A percentile compares a stretch with the other conserved stretches of the same genome.
phyloP scores from a whole-genome alignment of 2,113 vertebrate genomes.

The Epinephelus fuscoguttatus region DNA sequence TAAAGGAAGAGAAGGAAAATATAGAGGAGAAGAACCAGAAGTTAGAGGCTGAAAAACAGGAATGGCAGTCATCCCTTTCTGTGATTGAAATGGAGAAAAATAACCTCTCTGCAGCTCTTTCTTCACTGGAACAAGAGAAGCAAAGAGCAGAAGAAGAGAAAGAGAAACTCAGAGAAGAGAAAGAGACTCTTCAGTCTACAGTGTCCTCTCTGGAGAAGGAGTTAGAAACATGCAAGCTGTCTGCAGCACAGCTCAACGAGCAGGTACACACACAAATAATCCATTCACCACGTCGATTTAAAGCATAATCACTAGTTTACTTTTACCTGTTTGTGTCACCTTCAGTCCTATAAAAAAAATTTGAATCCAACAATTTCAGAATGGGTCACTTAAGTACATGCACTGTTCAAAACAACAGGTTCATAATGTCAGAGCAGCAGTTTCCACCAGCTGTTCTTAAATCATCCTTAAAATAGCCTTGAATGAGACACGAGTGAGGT shows the following conservation, averaged over 20 bases:
- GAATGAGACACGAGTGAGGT: neutral
- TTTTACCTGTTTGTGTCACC: neutral
- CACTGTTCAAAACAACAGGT: neutral
- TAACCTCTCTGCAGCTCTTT: conserved; percentile 47
- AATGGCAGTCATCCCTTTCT: conserved; percentile 48
- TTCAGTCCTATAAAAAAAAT: neutral
- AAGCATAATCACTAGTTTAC: neutral
- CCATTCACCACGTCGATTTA: neutral
- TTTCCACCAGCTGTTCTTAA: neutral
- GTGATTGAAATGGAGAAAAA: conserved; percentile 65
- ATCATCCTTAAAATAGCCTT: neutral
- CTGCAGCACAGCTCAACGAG: conserved; percentile 51
- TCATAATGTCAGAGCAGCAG: neutral
- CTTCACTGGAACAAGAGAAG: conserved; percentile 74
- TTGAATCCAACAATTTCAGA: neutral
- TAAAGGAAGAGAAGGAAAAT: conserved; percentile 53
- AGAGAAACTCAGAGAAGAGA: conserved; percentile 64
- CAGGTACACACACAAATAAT: conserved; percentile 54
- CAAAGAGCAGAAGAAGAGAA: conserved; percentile 69
- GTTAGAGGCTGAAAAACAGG: conserved; percentile 52
- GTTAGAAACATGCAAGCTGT: conserved; percentile 48
- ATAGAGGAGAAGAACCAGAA: conserved; percentile 47
- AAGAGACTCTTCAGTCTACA: conserved; percentile 46
- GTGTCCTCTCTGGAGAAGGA: conserved; percentile 58
- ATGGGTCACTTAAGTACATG: neutral